Percentiles rank a stretch among this genome's conserved stretches.
Conservation (phyloP, 2,888 invertebrate genomes). For the Lasioglossum figueresi region DNA sequence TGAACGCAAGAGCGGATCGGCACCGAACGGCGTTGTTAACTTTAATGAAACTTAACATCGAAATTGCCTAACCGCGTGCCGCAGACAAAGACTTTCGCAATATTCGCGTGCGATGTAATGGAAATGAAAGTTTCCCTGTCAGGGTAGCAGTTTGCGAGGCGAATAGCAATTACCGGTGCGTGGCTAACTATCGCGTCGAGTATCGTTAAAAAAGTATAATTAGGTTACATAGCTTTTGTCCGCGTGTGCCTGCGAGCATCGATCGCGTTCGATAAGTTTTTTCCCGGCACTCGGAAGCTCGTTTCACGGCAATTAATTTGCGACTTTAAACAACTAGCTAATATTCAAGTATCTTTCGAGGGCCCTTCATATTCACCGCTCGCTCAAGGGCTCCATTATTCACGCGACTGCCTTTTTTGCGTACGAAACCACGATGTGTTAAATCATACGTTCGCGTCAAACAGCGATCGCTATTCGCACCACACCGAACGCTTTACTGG, state of each 20-base stretch:
- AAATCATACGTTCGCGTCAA: not conserved
- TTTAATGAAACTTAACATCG: constrained; percentile 59
- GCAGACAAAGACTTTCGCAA: constrained; percentile 14
- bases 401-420: not conserved
- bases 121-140: constrained; percentile 49
- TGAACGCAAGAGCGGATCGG: not conserved
- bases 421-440: not conserved
- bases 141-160: not conserved
- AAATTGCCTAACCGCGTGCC: constrained; percentile 14
- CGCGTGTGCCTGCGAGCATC: too few relatives aligned
- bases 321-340: not conserved
- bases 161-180: constrained; percentile 16
- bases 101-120: constrained; percentile 43
- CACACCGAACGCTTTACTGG: not conserved
- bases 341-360: not conserved
- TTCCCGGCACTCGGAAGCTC: not conserved
- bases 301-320: constrained; percentile 17
- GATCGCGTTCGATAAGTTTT: not conserved
- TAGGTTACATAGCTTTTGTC: not conserved
- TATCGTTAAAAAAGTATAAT: constrained; percentile 28
- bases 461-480: not conserved
- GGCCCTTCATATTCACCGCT: not conserved
- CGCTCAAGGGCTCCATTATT: not conserved
- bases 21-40: constrained; percentile 24
- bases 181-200: not conserved